Percentiles rank a stretch among this genome's conserved stretches.
Evolutionary conservation across 2,888 invertebrate genomes (phyloP).

Genomic region (Pedicia rivosa): DNA sequence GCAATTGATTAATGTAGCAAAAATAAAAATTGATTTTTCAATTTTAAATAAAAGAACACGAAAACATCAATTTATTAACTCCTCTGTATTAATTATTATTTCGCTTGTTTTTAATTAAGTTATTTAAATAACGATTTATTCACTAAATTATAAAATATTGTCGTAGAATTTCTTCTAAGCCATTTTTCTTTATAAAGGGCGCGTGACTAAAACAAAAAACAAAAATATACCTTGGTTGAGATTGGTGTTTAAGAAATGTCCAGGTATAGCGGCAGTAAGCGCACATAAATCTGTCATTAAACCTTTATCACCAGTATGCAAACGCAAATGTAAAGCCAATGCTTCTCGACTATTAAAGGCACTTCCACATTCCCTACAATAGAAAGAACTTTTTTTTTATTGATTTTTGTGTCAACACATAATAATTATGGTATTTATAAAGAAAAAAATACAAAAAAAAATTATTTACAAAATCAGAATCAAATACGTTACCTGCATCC

Average conservation of each 20-base stretch:
- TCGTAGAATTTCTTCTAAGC: no score
- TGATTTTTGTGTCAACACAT: neutral
- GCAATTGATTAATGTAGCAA: neutral
- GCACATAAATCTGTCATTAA: slow-evolving; percentile 68
- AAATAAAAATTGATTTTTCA: no score
- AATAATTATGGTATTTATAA: neutral
- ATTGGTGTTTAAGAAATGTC: slow-evolving; percentile 38
- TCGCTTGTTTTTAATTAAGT: no score
- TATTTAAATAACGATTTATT: no score
- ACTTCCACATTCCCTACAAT: slow-evolving; percentile 42
- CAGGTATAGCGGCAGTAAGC: slow-evolving; percentile 58
- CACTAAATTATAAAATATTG: no score
- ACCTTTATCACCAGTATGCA: slow-evolving; percentile 66
- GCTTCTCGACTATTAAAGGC: slow-evolving; percentile 56
- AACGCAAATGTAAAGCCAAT: slow-evolving; percentile 57
- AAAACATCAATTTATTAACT: no score
- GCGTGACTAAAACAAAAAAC: no score
- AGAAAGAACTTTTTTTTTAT: no score
- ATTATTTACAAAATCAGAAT: neutral
- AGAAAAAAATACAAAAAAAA: neutral
- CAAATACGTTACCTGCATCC: slow-evolving; percentile 27
- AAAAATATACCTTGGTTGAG: slow-evolving; percentile 28
- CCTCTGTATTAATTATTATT: no score
- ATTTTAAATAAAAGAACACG: no score
- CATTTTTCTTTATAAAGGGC: no score